Evolutionary conservation across 2,888 invertebrate species (phyloP), one percentile per base, ranked within the genome.

Genomic region (Rutpela maculata): DNA sequence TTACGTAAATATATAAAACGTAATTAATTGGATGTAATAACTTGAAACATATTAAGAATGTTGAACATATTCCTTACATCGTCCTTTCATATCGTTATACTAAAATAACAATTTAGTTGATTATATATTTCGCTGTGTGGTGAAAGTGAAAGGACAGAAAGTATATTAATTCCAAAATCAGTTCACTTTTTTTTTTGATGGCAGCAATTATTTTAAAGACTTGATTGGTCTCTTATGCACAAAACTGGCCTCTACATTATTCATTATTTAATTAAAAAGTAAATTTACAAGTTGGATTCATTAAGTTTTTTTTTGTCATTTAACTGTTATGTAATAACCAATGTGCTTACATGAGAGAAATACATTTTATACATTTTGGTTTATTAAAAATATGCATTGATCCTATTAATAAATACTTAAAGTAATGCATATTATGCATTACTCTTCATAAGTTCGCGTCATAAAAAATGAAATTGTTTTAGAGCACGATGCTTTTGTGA

Each of bases 71-170:
- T 7, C n/a, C 15, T 15, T 50, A n/a, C 12, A 15, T 50, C 15
- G 12, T n/a, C n/a, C n/a, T 5, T 50, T 15, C n/a, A 6, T 50
- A 50, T n/a, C 50, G 18, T 38, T 43, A 15, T 18, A 31, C 35
- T 56, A 65, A 65, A 38, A 12, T n/a, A 63, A 65, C 11, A 2
- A 31, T 62, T 26, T 15, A 15, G 60, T 59, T 22, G 22, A 26
- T 26, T 26, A 26, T 26, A 4, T 55, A 68, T 69, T 50, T 50
- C n/a, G 7, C 3, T 17, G n/a, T n/a, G n/a, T 50, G 50, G 68
- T 69, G 70, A 60, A 70, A 70, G 70, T 70, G 70, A 70, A 70
- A 70, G 70, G 60, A 70, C 56, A 18, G 69, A 69, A 69, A 69
- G 60, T 60, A 59, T 43, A n/a, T 35, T 69, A 43, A 70, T 38